Evolutionary conservation across 2,888 invertebrate species (phyloP), one percentile per base, ranked within the genome.

Genomic region (Calameuta idolon): DNA sequence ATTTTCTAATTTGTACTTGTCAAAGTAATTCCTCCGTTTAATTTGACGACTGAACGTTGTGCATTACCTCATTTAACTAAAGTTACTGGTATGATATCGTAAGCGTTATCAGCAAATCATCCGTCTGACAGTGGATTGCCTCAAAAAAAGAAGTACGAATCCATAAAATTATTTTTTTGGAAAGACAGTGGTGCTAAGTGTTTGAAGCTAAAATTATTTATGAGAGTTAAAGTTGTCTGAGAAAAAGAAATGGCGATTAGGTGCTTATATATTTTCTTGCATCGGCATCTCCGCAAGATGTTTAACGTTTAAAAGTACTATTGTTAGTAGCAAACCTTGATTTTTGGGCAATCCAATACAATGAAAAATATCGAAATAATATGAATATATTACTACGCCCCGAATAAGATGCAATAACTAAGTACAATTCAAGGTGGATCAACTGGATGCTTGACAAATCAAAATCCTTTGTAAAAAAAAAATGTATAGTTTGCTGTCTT

Each of bases 71-170:
- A 88, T 88, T 89, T 86, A 87, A 87, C 85, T 87, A 87, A 90
- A 89, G 89, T 87, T 89, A 89, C 87, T 89, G 85, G 82, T 87
- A 87, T 80, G 85, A 83, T 88, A 85, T 86, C 79, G 69, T 81
- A 83, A 69, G 76, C 76, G 85, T 84, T 87, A 87, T 85, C 86
- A 82, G 81, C 82, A 86, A 90, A 89, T 87, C 81, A 84, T 89
- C 90, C 89, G 88, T 89, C 90, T 89, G 83, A 85, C 83, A 83
- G 77, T 88, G 89, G 89, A 89, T 90, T 90, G 90, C 89, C 89
- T 87, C 35, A 35, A 83, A 85, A 89, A 33, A 86, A 81, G 40
- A 74, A 68, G 69, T 55, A 55, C 55, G 76, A 55, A 83, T 85
- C 81, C 80, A 82, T 85, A 80, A 86, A 86, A 86, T 87, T 86